phyloP scores from a whole-genome alignment of 2,113 vertebrate genomes.

The Seriola quinqueradiata region DNA sequence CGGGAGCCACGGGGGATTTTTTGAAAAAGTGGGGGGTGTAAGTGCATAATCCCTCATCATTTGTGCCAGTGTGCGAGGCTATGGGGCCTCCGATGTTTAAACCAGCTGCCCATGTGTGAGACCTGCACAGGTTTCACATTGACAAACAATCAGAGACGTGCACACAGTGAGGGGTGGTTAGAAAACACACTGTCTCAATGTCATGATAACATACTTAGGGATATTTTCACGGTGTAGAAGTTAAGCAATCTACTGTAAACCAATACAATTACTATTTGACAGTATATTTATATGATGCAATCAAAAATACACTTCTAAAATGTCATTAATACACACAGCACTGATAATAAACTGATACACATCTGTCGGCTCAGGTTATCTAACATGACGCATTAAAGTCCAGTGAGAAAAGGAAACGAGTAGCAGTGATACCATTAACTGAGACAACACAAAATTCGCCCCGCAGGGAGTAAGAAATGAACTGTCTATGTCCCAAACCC shows the following conservation, averaged over 20 bases:
- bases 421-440: too few relatives aligned
- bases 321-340: neutral
- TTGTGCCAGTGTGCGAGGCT: neutral
- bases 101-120: conserved; percentile 19
- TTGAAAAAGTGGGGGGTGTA: conserved; percentile 97
- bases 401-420: too few relatives aligned
- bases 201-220: neutral
- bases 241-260: neutral
- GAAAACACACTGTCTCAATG: neutral
- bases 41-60: conserved; percentile 75
- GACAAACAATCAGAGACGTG: neutral
- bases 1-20: conserved; percentile 93
- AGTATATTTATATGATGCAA: neutral
- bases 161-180: neutral
- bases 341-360: neutral
- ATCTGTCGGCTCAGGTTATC: too few relatives aligned
- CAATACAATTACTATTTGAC: neutral
- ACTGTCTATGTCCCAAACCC: too few relatives aligned
- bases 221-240: neutral
- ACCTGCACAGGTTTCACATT: neutral
- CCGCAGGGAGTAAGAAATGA: too few relatives aligned
- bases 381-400: too few relatives aligned
- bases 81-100: conserved; percentile 26
- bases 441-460: too few relatives aligned
- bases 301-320: neutral